Conservation (phyloP, 2,113 vertebrate genomes). For the Edolisoma coerulescens region DNA sequence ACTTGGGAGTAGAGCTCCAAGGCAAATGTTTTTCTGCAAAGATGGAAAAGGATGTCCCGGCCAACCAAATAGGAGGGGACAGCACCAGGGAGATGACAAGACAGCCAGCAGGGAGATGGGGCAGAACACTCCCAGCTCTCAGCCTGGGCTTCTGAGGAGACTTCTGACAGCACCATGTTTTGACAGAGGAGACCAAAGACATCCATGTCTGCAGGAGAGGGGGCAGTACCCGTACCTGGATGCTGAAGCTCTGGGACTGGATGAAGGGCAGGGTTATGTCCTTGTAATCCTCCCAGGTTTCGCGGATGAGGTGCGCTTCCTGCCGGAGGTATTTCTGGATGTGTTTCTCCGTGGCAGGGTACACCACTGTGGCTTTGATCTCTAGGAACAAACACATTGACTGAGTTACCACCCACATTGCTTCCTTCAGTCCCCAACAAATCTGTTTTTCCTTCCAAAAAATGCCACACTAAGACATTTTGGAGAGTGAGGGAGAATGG, state of each 20-base stretch:
- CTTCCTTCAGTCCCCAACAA: background rate
- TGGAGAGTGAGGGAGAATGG: background rate
- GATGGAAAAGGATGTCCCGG: background rate
- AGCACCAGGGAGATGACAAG: rapidly evolving
- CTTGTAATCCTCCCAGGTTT: constrained; percentile 82
- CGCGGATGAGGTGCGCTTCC: constrained; percentile 82
- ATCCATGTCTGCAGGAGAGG: background rate
- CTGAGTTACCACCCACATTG: background rate
- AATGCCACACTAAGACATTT: background rate
- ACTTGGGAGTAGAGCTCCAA: background rate
- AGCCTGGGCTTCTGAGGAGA: background rate
- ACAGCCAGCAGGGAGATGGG: rapidly evolving
- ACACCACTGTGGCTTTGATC: constrained; percentile 90
- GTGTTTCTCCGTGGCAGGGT: constrained; percentile 92
- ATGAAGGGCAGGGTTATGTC: constrained; percentile 86
- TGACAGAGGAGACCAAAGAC: background rate
- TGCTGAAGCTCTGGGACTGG: constrained; percentile 84
- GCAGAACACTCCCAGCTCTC: background rate
- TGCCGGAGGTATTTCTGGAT: constrained; percentile 87
- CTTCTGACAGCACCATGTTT: background rate
- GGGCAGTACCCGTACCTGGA: constrained; percentile 75
- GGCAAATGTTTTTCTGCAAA: background rate
- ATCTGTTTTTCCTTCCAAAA: background rate
- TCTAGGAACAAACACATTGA: constrained; percentile 66
- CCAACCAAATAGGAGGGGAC: background rate